Evolutionary conservation across 2,113 vertebrate genomes (phyloP).

Genomic region (Melanerpes formicivorus): DNA sequence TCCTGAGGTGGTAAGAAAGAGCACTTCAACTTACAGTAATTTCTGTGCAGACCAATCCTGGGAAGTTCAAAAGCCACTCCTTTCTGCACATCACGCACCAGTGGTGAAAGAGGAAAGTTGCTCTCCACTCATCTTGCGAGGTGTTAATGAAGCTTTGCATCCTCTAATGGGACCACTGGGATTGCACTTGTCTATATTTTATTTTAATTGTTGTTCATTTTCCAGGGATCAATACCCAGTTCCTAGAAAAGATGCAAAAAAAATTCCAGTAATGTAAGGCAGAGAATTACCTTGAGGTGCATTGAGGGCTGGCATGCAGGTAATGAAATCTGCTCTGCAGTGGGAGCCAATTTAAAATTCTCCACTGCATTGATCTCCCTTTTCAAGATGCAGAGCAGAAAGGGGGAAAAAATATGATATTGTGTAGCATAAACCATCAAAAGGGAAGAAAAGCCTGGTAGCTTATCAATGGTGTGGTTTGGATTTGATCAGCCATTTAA

Average conservation of each 20-base stretch:
- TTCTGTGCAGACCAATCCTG: not conserved
- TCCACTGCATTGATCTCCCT: not conserved
- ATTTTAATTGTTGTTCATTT: conserved; percentile 48
- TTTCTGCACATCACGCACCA: not conserved
- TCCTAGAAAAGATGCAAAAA: conserved; percentile 54
- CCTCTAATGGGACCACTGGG: conserved; percentile 12
- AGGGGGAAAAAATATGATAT: not conserved
- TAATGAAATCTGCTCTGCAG: conserved; percentile 16
- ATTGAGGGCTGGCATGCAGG: not conserved
- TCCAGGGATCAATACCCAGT: conserved; percentile 51
- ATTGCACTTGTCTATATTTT: conserved; percentile 39
- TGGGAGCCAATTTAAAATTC: not conserved
- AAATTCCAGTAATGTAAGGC: conserved; percentile 44
- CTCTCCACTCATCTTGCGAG: not conserved
- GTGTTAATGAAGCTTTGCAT: conserved; percentile 55
- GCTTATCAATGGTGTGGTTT: not conserved
- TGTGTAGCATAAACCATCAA: not conserved
- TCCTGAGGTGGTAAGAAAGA: not conserved
- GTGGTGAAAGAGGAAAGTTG: not conserved
- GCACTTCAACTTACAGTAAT: not conserved
- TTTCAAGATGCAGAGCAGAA: not conserved
- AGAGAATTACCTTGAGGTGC: not conserved
- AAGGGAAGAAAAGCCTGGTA: not conserved
- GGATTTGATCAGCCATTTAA: not conserved
- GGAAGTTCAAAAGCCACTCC: not conserved